phyloP scores from a whole-genome alignment of 1,140 invertebrate genomes.

The Sminthurinus signatus region DNA sequence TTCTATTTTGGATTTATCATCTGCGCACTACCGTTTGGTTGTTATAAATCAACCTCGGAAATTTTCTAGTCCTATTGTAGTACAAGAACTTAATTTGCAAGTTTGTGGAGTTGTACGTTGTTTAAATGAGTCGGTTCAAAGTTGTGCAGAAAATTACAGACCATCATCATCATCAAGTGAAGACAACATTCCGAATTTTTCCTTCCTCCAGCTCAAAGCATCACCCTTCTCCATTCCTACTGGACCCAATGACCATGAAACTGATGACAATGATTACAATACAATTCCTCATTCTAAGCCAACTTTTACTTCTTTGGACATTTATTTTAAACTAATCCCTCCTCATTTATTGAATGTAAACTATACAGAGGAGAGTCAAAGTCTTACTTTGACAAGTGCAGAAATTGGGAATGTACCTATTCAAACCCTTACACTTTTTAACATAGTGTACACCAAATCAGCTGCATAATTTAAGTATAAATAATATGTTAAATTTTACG shows the following conservation, averaged over 20 bases:
- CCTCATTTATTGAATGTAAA: conserved; percentile 6
- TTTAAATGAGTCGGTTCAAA: conserved; percentile 19
- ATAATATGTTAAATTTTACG: too few relatives aligned
- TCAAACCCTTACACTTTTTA: too few relatives aligned
- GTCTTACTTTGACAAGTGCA: too few relatives aligned
- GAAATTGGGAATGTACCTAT: too few relatives aligned
- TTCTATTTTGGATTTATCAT: too few relatives aligned
- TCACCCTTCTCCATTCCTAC: not conserved
- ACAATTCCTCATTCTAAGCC: too few relatives aligned
- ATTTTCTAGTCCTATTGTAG: conserved; percentile 18
- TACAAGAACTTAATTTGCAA: conserved; percentile 24
- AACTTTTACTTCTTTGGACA: conserved; percentile 24
- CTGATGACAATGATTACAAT: not conserved
- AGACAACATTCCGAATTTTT: conserved; percentile 5
- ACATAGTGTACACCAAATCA: too few relatives aligned
- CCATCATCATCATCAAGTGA: not conserved
- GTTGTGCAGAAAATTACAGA: conserved; percentile 19
- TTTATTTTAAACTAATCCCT: conserved; percentile 17
- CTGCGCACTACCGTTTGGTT: conserved; percentile 15
- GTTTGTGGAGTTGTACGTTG: conserved; percentile 32
- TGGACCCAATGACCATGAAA: too few relatives aligned
- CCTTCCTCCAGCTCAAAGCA: not conserved
- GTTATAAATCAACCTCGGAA: conserved; percentile 28
- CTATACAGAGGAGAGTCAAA: not conserved
- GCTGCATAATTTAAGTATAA: too few relatives aligned